Evolutionary conservation across 2,113 vertebrate species (phyloP).

Genomic region (Cranoglanis bouderius): DNA sequence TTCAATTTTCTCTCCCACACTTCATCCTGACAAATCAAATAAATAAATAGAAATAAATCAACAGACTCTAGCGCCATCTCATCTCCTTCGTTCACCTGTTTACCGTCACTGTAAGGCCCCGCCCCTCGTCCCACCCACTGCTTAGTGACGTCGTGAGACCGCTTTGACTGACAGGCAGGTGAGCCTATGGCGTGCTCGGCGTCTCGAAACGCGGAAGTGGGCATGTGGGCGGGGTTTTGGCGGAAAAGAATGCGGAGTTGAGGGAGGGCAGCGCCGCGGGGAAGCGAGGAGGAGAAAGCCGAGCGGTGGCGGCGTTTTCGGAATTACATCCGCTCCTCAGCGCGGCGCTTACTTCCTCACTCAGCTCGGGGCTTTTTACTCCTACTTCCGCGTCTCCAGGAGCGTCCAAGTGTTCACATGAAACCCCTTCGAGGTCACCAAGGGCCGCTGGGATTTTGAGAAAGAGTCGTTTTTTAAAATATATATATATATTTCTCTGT

Average conservation of each 20-base stretch:
- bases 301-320: conserved; percentile 38
- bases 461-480: not conserved
- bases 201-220: conserved; percentile 65
- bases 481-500: not conserved
- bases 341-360: not conserved
- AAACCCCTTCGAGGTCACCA: not conserved
- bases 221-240: conserved; percentile 40
- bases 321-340: conserved; percentile 15
- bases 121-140: not conserved
- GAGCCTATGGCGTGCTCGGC: not conserved
- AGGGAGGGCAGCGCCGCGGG: conserved; percentile 23
- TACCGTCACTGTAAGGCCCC: not conserved
- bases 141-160: not conserved
- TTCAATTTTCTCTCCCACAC: not conserved
- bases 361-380: not conserved
- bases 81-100: not conserved
- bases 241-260: conserved; percentile 28
- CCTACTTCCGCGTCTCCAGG: not conserved
- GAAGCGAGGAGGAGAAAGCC: conserved; percentile 15
- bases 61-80: not conserved
- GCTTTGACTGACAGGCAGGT: not conserved
- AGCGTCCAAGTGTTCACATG: not conserved
- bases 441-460: not conserved
- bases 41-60: not conserved
- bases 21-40: not conserved